Base-by-base conservation (phyloP, 1,140 invertebrate genomes). In the Drosophila subpulchrella region DNA sequence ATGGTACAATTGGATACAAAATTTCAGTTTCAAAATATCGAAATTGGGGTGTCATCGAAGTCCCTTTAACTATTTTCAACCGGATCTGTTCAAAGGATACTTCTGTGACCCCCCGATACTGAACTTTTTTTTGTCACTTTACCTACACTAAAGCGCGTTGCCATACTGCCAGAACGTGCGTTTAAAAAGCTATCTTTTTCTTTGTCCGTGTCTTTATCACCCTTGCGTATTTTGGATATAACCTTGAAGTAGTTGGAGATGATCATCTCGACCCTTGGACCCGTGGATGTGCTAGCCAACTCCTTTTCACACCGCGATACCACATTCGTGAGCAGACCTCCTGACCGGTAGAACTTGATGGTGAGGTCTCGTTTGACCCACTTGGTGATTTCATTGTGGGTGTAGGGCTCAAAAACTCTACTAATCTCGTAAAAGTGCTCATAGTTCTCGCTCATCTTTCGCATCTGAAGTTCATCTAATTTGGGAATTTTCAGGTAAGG, bases 401-500 rank as follows among this genome's bases (percentile, higher is more conserved):
- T 46, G n/a, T 8, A 39, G 0, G 30, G 47, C 32, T 81, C 73
- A 27, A 53, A 38, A 13, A 55, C 38, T n/a, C 39, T 17, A 1
- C 2, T 46, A 0, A 82, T 10, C 7, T 62, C 41, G 6, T 75
- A 82, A 48, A 88, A 82, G 5, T 75, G 79, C 4, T 76, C 75
- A n/a, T 50, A 70, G 0, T 32, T 32, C 20, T 76, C 38, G 5
- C 41, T 34, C 55, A 79, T 62, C 32, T 47, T 38, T 10, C 75
- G 62, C 32, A 73, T 24, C 12, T 61, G 74, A 5, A 63, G 42
- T 13, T 51, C 83, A 42, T 74, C 68, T 15, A 90, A 39, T 1
- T 71, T 67, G 0, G 91, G 91, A 47, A 92, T 72, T 5, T 56
- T 7, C 24, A 92, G 32, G 36, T 39, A 27, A 0, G 91, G 86